A percentile compares a stretch with the other conserved stretches of the same genome.
These are phyloP conservation scores for Ceratina japonica DNA, from an alignment of 1,140 invertebrate species.

Conservation along the genomic window DNA sequence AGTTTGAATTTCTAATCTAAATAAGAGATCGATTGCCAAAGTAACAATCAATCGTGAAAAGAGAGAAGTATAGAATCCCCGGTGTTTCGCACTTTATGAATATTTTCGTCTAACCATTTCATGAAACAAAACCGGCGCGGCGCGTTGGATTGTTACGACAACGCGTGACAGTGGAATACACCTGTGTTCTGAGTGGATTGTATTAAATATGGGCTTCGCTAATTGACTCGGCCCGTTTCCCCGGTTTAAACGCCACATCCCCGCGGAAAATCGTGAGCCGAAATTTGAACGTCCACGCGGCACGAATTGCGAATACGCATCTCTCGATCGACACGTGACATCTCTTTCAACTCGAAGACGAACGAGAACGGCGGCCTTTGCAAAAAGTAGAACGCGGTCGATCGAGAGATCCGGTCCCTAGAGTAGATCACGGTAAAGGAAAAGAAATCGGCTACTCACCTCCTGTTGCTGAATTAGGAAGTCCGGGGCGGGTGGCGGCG, in stretches of 20 bases:
- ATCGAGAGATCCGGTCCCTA: too few relatives aligned
- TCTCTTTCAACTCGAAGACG: not conserved
- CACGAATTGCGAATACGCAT: not conserved
- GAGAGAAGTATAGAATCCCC: not conserved
- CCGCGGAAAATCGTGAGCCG: not conserved
- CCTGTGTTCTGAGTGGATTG: conserved; percentile 15
- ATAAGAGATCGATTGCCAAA: too few relatives aligned
- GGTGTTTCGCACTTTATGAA: not conserved
- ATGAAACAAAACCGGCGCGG: conserved; percentile 20
- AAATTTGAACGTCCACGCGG: not conserved
- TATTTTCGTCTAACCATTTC: conserved; percentile 2
- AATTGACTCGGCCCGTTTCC: not conserved
- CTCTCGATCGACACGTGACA: not conserved
- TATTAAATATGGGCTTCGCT: conserved; percentile 13
- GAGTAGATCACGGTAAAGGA: not conserved
- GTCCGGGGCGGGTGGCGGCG: conserved; percentile 64
- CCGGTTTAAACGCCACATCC: not conserved
- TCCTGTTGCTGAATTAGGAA: conserved; percentile 76
- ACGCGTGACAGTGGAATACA: conserved; percentile 26
- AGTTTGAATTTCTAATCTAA: too few relatives aligned
- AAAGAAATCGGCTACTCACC: conserved; percentile 61
- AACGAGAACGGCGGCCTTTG: not conserved
- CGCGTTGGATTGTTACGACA: conserved; percentile 37
- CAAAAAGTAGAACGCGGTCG: conserved; percentile 3
- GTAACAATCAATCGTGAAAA: not conserved